Evolutionary conservation across 2,888 invertebrate species (phyloP).

Genomic region (Cheilosia urbana): DNA sequence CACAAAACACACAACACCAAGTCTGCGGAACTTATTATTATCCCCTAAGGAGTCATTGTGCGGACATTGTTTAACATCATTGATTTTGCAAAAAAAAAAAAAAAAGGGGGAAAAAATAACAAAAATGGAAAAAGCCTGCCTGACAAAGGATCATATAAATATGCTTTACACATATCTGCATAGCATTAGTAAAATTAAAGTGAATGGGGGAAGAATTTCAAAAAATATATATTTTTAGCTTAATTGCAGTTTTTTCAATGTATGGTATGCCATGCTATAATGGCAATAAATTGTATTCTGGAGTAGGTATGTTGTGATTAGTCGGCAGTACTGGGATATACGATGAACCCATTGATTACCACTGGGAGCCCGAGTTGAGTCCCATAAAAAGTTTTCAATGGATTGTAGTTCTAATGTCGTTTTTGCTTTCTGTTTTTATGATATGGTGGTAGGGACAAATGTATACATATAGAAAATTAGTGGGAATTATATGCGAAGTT

Average conservation of each 20-base stretch:
- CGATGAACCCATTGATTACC: neutral
- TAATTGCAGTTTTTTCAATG: slow-evolving; percentile 57
- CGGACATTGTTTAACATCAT: slow-evolving; percentile 61
- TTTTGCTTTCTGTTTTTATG: neutral
- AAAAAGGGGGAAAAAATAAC: too few species aligned
- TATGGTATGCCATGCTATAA: too few species aligned
- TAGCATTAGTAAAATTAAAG: slow-evolving; percentile 41
- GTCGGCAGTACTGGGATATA: neutral
- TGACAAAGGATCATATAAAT: slow-evolving; percentile 7
- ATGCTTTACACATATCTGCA: slow-evolving; percentile 11
- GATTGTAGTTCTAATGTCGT: neutral
- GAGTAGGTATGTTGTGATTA: slow-evolving; percentile 23
- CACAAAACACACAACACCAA: slow-evolving; percentile 7
- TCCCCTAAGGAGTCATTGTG: slow-evolving; percentile 55
- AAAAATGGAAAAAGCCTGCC: slow-evolving; percentile 23
- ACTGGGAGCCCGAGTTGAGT: neutral
- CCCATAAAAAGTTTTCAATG: neutral
- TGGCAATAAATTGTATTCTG: slow-evolving; percentile 11
- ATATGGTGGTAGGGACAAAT: too few species aligned
- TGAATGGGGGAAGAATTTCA: neutral
- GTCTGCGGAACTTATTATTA: slow-evolving; percentile 34
- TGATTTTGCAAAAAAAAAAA: slow-evolving; percentile 40
- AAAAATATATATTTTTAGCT: slow-evolving; percentile 40
- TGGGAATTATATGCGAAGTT: too few species aligned
- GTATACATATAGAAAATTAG: too few species aligned